phyloP scores from a whole-genome alignment of 2,888 invertebrate species.

The Coecobrya sp. region DNA sequence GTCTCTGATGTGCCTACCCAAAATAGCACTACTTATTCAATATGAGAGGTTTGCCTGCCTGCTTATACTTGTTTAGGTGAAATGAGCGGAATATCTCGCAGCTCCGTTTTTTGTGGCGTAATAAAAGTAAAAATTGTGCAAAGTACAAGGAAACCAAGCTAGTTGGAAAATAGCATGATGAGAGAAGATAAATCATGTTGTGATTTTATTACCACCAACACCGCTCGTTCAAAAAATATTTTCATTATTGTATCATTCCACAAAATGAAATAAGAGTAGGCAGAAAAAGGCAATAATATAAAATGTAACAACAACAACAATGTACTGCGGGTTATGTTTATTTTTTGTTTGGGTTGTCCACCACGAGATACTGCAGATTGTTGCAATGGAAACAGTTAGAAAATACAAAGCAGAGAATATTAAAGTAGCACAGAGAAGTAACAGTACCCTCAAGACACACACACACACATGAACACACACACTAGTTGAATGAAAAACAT shows the following conservation, averaged over 20 bases:
- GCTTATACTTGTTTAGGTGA: neutral
- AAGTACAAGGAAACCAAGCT: slow-evolving; percentile 18
- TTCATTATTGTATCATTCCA: slow-evolving; percentile 66
- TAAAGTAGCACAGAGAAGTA: neutral
- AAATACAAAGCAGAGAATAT: neutral
- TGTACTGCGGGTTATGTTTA: neutral
- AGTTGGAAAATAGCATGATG: slow-evolving; percentile 78
- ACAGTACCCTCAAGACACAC: neutral
- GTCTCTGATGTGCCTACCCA: neutral
- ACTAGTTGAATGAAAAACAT: slow-evolving; percentile 33
- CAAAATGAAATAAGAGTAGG: neutral
- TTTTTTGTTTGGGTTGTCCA: neutral
- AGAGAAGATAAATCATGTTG: slow-evolving; percentile 74
- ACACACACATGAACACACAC: neutral
- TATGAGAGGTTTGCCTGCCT: neutral
- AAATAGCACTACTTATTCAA: neutral
- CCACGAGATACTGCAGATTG: slow-evolving; percentile 24
- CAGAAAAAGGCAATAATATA: neutral
- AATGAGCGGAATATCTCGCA: slow-evolving; percentile 33
- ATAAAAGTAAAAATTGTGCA: slow-evolving; percentile 11
- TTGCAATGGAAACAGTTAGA: slow-evolving; percentile 43
- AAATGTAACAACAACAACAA: neutral
- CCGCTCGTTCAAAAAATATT: neutral
- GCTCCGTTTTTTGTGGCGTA: slow-evolving; percentile 5
- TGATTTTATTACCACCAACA: slow-evolving; percentile 72